Evolutionary conservation across 1,140 invertebrate genomes (phyloP).

Genomic region (Drosophila insularis): DNA sequence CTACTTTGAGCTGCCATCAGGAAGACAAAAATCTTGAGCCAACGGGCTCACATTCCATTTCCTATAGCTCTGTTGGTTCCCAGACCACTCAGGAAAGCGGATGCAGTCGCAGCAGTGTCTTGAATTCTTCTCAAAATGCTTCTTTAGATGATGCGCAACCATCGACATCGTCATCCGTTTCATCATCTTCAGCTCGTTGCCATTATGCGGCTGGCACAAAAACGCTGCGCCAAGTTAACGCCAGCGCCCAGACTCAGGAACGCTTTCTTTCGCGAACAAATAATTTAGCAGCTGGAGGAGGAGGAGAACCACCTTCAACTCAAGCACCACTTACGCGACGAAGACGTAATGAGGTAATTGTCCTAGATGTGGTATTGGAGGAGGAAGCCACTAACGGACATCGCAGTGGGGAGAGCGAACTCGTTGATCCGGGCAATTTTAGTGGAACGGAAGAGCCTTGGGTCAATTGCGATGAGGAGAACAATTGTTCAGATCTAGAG

Average conservation of each 20-base stretch:
- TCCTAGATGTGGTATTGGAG: conserved; percentile 63
- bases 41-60: conserved; percentile 35
- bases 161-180: conserved; percentile 58
- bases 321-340: conserved; percentile 16
- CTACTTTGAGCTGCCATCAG: conserved; percentile 23
- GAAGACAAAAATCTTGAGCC: conserved; percentile 18
- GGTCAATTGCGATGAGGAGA: conserved; percentile 81
- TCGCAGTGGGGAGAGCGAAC: conserved; percentile 10
- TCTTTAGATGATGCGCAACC: conserved; percentile 63
- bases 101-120: conserved; percentile 67
- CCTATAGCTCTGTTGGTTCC: conserved; percentile 61
- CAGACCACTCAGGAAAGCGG: conserved; percentile 64
- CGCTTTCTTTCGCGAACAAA: conserved; percentile 60
- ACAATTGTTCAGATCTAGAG: conserved; percentile 77
- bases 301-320: neutral
- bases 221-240: conserved; percentile 64
- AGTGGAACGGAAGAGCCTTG: conserved; percentile 71
- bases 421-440: conserved; percentile 58
- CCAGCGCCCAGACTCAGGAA: conserved; percentile 75
- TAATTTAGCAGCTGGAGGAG: conserved; percentile 6
- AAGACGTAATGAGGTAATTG: conserved; percentile 51
- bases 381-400: conserved; percentile 39
- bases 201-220: conserved; percentile 59
- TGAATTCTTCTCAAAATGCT: conserved; percentile 14
- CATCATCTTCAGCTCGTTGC: conserved; percentile 56